Evolutionary conservation across 2,888 invertebrate genomes (phyloP), one percentile per base, ranked within the genome.

Genomic region (Odontothrips loti): DNA sequence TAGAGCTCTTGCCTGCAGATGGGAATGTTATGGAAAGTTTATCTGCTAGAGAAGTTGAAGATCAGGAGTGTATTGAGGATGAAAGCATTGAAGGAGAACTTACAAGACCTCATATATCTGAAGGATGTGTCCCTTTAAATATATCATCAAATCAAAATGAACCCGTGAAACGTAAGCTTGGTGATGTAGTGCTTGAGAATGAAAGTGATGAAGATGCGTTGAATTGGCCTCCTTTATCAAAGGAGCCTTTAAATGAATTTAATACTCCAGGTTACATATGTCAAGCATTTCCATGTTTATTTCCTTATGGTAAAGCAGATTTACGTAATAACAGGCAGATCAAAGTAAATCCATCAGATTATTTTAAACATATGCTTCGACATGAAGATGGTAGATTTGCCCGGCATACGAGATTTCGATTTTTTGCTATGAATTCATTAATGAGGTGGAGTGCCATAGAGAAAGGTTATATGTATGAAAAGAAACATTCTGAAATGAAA

Each of bases 301-400:
- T 83, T 63, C 82, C 82, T 9, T 68, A 51, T 10, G 83, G 82
- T 8, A 79, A 68, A 17, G 82, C 82, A 34, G 83, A 83, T 78
- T n/a, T 83, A 20, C n/a, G 80, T 15, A 29, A 43, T 48, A 29
- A 80, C n/a, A 34, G 80, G 1, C 23, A 4, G 3, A 12, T 17
- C 6, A 80, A 81, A 75, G n/a, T 81, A 3, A 20, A 27, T 47
- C 63, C 80, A 47, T 9, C 48, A 23, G 80, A 81, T 9, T 81
- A 80, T 58, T 81, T 81, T 12, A 29, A 81, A 47, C 78, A 80
- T 17, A 23, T 81, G 9, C 68, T 81, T 23, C 23, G 80, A 23
- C 80, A 80, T 51, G n/a, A 80, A 20, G 81, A 81, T 80, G 27
- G 17, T 12, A 23, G 81, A 27, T 81, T 81, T 80, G 81, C 81